A percentile compares a stretch with the other conserved stretches of the same genome.
Conservation (phyloP, 1,140 invertebrate genomes). For the Lucilia sericata region DNA sequence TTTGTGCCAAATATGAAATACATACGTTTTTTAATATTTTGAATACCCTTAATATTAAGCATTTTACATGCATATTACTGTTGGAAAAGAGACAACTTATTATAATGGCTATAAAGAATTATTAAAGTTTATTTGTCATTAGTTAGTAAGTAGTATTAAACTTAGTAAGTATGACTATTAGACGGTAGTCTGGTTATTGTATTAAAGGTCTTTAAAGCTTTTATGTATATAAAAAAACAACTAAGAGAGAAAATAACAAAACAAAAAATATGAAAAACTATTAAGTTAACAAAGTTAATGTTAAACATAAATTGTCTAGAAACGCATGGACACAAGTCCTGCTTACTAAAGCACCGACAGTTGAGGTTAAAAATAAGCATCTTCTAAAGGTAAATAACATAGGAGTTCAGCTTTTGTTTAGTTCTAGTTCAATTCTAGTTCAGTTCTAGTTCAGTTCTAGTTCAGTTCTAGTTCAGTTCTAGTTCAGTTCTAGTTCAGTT, state of each 20-base stretch:
- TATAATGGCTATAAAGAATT: constrained; percentile 10
- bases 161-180: background rate
- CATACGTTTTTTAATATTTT: too few species aligned
- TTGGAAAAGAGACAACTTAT: background rate
- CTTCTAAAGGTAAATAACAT: too few species aligned
- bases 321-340: background rate
- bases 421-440: too few species aligned
- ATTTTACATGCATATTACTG: background rate
- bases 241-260: background rate
- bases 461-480: too few species aligned
- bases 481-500: too few species aligned
- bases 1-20: too few species aligned
- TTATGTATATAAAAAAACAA: background rate
- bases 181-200: background rate
- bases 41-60: background rate
- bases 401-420: too few species aligned
- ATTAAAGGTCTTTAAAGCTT: constrained; percentile 1
- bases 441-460: too few species aligned
- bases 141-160: constrained; percentile 11
- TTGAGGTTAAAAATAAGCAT: background rate
- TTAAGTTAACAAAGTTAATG: constrained; percentile 46
- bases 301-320: constrained; percentile 17
- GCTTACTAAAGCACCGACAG: background rate
- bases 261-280: background rate
- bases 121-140: constrained; percentile 29